Conservation (phyloP, 2,888 invertebrate species). For the Lycophotia porphyrea region DNA sequence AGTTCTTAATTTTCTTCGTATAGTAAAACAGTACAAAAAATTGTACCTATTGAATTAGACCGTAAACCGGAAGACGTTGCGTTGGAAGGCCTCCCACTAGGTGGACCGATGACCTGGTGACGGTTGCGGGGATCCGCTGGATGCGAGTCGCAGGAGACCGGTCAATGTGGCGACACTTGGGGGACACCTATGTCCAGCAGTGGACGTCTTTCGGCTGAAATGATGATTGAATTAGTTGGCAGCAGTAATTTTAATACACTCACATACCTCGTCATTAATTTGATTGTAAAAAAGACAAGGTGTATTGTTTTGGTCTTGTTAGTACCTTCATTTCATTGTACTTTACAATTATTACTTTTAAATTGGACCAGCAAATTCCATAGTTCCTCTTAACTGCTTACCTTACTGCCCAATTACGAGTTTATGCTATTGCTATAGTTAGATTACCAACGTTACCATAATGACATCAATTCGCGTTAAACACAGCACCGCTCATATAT, state of each 20-base stretch:
- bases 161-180: too few relatives aligned
- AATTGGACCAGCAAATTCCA: conserved; percentile 55
- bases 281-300: neutral
- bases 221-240: too few relatives aligned
- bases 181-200: too few relatives aligned
- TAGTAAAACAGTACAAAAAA: neutral
- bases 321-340: neutral
- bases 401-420: conserved; percentile 71
- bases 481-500: conserved; percentile 55
- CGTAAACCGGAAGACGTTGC: too few relatives aligned
- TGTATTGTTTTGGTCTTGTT: neutral
- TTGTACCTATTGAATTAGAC: too few relatives aligned
- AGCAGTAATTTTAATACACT: neutral
- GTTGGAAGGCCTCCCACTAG: too few relatives aligned
- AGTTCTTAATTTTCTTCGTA: too few relatives aligned
- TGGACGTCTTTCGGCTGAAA: too few relatives aligned
- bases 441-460: conserved; percentile 75
- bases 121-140: too few relatives aligned
- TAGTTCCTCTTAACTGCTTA: conserved; percentile 56
- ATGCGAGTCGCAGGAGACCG: too few relatives aligned
- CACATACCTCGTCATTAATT: neutral
- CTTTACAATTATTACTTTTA: conserved; percentile 34
- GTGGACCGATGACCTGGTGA: too few relatives aligned
- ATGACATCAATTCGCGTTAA: conserved; percentile 73
- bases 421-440: conserved; percentile 73